Conservation (phyloP, 1,140 invertebrate genomes). For the Drosophila novamexicana region DNA sequence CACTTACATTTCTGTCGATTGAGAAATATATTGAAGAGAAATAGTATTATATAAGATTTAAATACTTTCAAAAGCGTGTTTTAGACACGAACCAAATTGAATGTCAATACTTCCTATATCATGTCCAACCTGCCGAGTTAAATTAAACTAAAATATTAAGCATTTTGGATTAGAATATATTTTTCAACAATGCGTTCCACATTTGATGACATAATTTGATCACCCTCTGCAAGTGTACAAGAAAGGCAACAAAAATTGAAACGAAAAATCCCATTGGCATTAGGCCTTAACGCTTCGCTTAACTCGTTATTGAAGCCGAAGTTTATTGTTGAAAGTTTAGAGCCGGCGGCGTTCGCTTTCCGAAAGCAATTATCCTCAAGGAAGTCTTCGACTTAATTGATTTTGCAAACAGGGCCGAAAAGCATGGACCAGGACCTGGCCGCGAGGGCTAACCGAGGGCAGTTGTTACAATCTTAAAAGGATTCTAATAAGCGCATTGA, state of each 20-base stretch:
- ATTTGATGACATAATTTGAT: neutral
- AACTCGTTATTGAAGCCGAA: conserved; percentile 75
- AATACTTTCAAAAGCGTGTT: no score
- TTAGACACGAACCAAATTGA: no score
- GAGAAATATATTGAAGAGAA: no score
- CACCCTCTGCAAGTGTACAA: conserved; percentile 1
- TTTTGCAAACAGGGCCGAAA: conserved; percentile 45
- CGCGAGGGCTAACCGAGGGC: conserved; percentile 3
- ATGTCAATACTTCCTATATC: no score
- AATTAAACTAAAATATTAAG: no score
- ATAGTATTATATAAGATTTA: no score
- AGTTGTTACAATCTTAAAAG: conserved; percentile 73
- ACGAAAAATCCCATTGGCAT: conserved; percentile 68
- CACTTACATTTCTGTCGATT: no score
- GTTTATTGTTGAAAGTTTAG: conserved; percentile 77
- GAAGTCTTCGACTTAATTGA: conserved; percentile 83
- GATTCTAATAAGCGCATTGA: conserved; percentile 79
- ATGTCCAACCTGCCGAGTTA: no score
- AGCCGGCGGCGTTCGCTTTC: conserved; percentile 65
- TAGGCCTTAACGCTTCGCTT: conserved; percentile 80
- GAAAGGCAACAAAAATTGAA: conserved; percentile 1
- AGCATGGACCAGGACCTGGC: neutral
- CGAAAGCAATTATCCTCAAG: conserved; percentile 79
- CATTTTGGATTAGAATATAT: neutral
- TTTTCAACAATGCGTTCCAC: neutral